Evolutionary conservation across 1,140 invertebrate genomes (phyloP).

Genomic region (Drosophila neocordata): DNA sequence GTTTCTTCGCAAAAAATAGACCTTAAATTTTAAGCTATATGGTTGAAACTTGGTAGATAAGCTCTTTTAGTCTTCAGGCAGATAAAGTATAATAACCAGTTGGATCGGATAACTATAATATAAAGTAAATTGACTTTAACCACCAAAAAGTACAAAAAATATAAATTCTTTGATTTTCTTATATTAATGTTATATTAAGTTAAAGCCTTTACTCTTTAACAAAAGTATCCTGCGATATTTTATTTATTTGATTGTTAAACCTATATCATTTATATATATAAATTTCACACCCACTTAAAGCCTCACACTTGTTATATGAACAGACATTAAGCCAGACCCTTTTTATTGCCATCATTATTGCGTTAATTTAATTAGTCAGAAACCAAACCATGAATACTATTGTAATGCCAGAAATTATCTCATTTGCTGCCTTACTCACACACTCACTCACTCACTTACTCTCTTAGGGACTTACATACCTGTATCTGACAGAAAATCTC

Average conservation of each 20-base stretch:
- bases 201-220: too few relatives aligned
- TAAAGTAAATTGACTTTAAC: too few relatives aligned
- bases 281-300: neutral
- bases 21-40: too few relatives aligned
- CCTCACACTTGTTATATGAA: neutral
- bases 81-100: too few relatives aligned
- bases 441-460: too few relatives aligned
- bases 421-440: constrained; percentile 5
- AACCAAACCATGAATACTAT: neutral
- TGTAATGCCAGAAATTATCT: constrained; percentile 41
- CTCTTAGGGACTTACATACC: constrained; percentile 84
- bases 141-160: too few relatives aligned
- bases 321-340: neutral
- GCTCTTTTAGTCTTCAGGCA: too few relatives aligned
- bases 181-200: too few relatives aligned
- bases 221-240: neutral
- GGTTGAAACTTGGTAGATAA: too few relatives aligned
- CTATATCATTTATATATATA: neutral
- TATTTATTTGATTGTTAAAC: neutral
- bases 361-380: constrained; percentile 39
- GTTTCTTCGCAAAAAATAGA: too few relatives aligned
- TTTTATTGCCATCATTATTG: constrained; percentile 35
- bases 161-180: too few relatives aligned
- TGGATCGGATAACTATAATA: too few relatives aligned
- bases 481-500: constrained; percentile 94